These are phyloP conservation scores for Monodelphis domestica DNA, from an alignment of 2,797 vertebrate species.

Conservation along the genomic window DNA sequence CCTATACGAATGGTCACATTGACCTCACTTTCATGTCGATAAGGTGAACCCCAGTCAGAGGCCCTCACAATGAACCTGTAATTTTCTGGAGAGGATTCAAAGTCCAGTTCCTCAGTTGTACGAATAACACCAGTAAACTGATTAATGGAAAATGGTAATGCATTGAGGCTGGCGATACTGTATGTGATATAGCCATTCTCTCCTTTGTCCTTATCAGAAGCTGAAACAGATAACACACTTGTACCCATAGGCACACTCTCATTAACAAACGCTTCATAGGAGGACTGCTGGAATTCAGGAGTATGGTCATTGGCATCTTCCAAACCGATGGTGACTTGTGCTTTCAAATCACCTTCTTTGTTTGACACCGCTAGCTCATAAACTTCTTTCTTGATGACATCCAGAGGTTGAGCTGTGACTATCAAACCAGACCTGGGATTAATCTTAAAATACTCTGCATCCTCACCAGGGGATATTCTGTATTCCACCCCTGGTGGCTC, in stretches of 20 bases:
- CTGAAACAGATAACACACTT: constrained; percentile 89
- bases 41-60: constrained; percentile 99
- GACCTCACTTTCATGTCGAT: constrained; percentile 96
- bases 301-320: constrained; percentile 96
- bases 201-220: constrained; percentile 92
- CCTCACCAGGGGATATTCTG: constrained; percentile 88
- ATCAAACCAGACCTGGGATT: constrained; percentile 93
- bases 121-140: constrained; percentile 96
- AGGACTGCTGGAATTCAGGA: constrained; percentile 91
- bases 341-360: constrained; percentile 88
- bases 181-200: constrained; percentile 99
- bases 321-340: constrained; percentile 88
- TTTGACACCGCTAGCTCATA: constrained; percentile 90
- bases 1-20: constrained; percentile 94
- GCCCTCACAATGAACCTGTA: constrained; percentile 94
- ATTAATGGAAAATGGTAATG: constrained; percentile 94
- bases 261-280: constrained; percentile 93
- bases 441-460: constrained; percentile 91
- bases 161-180: constrained; percentile 92
- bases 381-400: constrained; percentile 87
- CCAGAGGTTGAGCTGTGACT: constrained; percentile 90
- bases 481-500: constrained; percentile 92
- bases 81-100: constrained; percentile 94
- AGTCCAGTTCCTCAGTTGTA: constrained; percentile 94
- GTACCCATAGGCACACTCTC: constrained; percentile 93